Evolutionary conservation across 2,797 vertebrate species (phyloP), one percentile per base, ranked within the genome.

Genomic region (Brachyalestes nurse): DNA sequence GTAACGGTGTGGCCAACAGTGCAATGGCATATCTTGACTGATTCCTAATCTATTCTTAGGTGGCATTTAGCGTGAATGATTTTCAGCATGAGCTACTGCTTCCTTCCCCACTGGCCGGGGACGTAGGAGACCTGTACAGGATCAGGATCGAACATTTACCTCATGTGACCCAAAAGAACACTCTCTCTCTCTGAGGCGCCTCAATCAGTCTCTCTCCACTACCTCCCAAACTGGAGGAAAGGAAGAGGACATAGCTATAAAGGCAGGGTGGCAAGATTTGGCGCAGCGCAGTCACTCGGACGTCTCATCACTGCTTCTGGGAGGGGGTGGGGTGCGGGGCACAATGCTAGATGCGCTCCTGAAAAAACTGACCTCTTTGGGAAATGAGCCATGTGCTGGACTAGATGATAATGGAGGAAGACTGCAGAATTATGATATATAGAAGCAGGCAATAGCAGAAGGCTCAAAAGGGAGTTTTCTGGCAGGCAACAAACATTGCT

Each of bases 31-130:
- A 80, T 82, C 86, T 85, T 92, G 93, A 94, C 93, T 92, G 92
- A 94, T 93, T 93, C 89, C 87, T 91, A 91, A 89, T 93, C 94
- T 93, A 94, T 94, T 94, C 91, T 93, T 93, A 92, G 93, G 89
- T 94, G 92, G 91, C 92, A 94, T 94, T 94, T 93, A 93, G 89
- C 90, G 93, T 92, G 93, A 92, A 88, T 91, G 90, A 93, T 93
- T 93, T 93, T 92, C 85, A 75, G 71, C 76, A 78, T 82, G 81
- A 91, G 90, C 88, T 91, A 84, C 51, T 87, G 86, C 87, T 88
- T 85, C 89, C 85, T 60, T 53, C 70, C 55, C 40, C 69, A 34
- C 45, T 51, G n/a, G 25, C 19, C 40, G 14, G 25, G 28, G 17
- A 55, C 2, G 64, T 25, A 61, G 55, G 66, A 76, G 62, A 78